These are phyloP conservation scores for Catamblyrhynchus diadema DNA, from an alignment of 2,797 vertebrate genomes.

Conservation along the genomic window DNA sequence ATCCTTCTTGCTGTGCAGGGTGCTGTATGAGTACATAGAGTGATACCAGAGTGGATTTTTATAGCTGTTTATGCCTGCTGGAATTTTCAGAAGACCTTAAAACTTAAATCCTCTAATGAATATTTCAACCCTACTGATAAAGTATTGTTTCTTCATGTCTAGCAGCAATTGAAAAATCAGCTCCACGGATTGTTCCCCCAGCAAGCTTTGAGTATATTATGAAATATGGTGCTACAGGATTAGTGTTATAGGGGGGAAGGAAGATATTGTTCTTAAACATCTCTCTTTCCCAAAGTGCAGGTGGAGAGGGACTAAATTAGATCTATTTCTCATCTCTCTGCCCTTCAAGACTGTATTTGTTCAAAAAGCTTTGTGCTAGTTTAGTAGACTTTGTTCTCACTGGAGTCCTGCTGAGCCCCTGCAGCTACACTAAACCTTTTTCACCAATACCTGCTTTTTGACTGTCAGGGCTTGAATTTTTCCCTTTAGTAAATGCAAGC, in stretches of 20 bases:
- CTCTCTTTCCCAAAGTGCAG: not conserved
- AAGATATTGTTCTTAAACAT: not conserved
- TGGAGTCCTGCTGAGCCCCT: not conserved
- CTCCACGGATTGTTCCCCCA: not conserved
- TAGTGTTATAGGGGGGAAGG: not conserved
- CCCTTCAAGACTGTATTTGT: not conserved
- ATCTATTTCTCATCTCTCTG: rapidly evolving
- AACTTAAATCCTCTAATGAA: not conserved
- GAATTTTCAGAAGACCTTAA: not conserved
- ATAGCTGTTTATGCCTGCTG: not conserved
- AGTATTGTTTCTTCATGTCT: not conserved
- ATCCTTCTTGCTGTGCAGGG: not conserved
- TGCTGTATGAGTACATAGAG: not conserved
- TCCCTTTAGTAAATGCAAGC: not conserved
- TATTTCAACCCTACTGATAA: not conserved
- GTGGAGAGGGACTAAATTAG: not conserved
- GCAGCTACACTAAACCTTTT: not conserved
- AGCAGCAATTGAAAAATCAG: not conserved
- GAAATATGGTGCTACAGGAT: not conserved
- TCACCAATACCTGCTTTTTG: not conserved
- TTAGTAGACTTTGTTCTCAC: not conserved
- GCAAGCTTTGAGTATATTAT: not conserved
- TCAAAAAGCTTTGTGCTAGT: not conserved
- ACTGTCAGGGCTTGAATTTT: not conserved
- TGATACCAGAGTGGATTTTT: not conserved